Base-by-base conservation (phyloP, 2,113 vertebrate genomes). In the Pao palembangensis region DNA sequence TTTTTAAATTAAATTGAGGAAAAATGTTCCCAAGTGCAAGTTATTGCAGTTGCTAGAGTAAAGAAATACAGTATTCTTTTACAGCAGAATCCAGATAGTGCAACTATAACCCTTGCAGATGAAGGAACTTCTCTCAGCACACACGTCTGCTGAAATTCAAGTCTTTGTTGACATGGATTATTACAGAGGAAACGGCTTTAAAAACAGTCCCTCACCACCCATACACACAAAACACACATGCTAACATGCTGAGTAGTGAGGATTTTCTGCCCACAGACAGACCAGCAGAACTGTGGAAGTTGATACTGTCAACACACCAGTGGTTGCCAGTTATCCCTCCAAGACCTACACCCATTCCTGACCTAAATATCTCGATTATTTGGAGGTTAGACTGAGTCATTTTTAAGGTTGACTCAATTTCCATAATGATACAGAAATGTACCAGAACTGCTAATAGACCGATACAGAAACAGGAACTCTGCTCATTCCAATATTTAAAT, bases 171-270 rank as follows among this genome's bases (percentile, higher is more conserved):
- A 65, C 38, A 61, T 15, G 50, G 42, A 43, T 73, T 38, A 70
- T 67, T 72, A 63, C 17, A 53, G 52, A 34, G 66, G 38, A 11
- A 51, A 21, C 38, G 20, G 54, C 53, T 53, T 34, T 38, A 10
- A 64, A 70, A 64, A 53, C 31, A 42, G 64, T 52, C 56, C 41
- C 56, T 19, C 51, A 70, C 63, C 15, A 12, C 31, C 11, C 6
- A 11, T 20, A 25, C 18, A 52, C 20, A 15, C 67, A 61, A 57
- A 52, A 61, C 44, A 67, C 58, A 61, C 58, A 62, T 28, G 31
- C 25, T 4, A 41, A 58, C 46, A 44, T 82, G 87, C 87, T 84
- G 81, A 85, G 64, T 81, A 79, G 69, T 76, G 61, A 64, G 55
- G 56, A 85, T 73, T 67, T 55, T 68, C 59, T 60, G 73, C 64